Conservation (phyloP, 2,113 vertebrate species). For the Haemorhous mexicanus region DNA sequence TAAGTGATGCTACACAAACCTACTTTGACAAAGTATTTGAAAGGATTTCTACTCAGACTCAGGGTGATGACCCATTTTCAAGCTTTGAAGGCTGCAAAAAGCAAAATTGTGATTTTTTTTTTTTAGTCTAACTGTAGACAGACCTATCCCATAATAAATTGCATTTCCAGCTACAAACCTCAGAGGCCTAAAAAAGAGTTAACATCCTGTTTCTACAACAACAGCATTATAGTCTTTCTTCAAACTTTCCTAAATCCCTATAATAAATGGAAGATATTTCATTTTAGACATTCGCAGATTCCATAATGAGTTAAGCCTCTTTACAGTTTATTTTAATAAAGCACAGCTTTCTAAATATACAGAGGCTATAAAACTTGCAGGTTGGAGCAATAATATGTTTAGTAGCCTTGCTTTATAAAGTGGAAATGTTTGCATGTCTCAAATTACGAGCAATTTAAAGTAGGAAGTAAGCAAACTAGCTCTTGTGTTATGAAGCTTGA, state of each 20-base stretch:
- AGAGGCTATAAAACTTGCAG: slow-evolving; percentile 78
- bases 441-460: slow-evolving; percentile 81
- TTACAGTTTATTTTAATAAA: slow-evolving; percentile 83
- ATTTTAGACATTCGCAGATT: slow-evolving; percentile 70
- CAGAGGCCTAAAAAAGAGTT: not conserved
- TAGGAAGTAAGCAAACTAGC: slow-evolving; percentile 77
- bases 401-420: slow-evolving; percentile 79
- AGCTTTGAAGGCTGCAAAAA: not conserved
- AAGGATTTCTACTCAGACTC: not conserved
- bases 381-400: slow-evolving; percentile 79
- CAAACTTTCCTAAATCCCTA: slow-evolving; percentile 18
- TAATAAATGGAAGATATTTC: slow-evolving; percentile 75
- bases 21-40: not conserved
- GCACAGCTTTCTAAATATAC: slow-evolving; percentile 72
- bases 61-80: not conserved
- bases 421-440: slow-evolving; percentile 83
- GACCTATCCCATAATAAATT: not conserved
- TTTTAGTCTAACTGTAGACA: not conserved
- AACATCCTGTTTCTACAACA: not conserved
- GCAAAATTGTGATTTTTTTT: not conserved
- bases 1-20: not conserved
- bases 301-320: slow-evolving; percentile 77
- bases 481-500: slow-evolving; percentile 81
- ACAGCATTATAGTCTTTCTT: not conserved
- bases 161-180: not conserved